These are phyloP conservation scores for Eurystomus glaucurus DNA, from an alignment of 2,797 vertebrate species.

Conservation along the genomic window DNA sequence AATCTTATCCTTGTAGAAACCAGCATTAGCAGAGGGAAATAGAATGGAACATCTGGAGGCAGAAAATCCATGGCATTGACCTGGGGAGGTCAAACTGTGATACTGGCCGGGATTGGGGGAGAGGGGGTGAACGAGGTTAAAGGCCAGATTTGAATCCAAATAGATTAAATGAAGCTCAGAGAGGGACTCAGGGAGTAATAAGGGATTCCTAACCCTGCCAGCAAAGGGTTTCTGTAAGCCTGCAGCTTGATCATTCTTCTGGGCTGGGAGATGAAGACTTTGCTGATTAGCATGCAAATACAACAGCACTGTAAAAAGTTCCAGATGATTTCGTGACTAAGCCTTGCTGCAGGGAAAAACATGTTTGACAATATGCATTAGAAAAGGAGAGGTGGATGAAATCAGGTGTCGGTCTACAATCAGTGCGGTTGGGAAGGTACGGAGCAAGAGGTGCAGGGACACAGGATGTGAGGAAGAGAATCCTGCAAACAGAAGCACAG, in stretches of 20 bases:
- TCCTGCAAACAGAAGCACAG: background rate
- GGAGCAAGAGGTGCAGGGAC: background rate
- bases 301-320: slow-evolving; percentile 24
- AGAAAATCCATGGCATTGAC: slow-evolving; percentile 78
- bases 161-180: slow-evolving; percentile 48
- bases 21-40: slow-evolving; percentile 44
- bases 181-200: background rate
- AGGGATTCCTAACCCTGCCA: slow-evolving; percentile 16
- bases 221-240: background rate
- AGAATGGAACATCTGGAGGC: slow-evolving; percentile 39
- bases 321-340: slow-evolving; percentile 31
- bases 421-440: background rate
- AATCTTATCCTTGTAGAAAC: slow-evolving; percentile 44
- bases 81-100: slow-evolving; percentile 27
- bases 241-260: background rate
- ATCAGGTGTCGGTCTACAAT: slow-evolving; percentile 8
- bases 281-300: slow-evolving; percentile 52
- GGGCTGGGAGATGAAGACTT: background rate
- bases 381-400: slow-evolving; percentile 51
- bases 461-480: background rate
- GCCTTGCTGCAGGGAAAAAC: slow-evolving; percentile 27
- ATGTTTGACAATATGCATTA: slow-evolving; percentile 18
- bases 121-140: background rate
- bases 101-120: background rate
- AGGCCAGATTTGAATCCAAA: slow-evolving; percentile 59